These are phyloP conservation scores for Pipra filicauda DNA, from an alignment of 2,113 vertebrate species.

Conservation along the genomic window DNA sequence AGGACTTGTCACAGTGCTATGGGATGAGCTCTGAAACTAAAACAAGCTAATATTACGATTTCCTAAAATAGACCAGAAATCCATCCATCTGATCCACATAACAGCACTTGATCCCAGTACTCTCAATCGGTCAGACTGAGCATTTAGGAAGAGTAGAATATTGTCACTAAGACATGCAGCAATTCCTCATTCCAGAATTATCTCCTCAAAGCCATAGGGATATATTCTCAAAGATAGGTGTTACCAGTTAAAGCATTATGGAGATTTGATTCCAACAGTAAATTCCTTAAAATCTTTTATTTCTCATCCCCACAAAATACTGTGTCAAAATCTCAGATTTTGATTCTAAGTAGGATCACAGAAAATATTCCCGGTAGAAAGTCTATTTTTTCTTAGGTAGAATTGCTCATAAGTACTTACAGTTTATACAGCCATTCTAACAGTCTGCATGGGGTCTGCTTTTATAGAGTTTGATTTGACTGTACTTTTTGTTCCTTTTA, in stretches of 20 bases:
- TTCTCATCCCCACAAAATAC: not conserved
- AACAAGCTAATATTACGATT: not conserved
- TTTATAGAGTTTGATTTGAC: slow-evolving; percentile 60
- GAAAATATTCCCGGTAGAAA: not conserved
- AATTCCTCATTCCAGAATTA: not conserved
- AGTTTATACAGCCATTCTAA: slow-evolving; percentile 48
- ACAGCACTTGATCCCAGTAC: not conserved
- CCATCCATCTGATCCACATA: not conserved
- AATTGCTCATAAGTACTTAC: slow-evolving; percentile 36
- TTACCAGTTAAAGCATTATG: not conserved
- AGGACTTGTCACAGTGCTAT: not conserved
- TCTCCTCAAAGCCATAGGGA: not conserved
- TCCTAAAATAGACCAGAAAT: not conserved
- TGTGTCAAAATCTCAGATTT: not conserved
- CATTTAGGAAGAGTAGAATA: not conserved
- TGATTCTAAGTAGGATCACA: not conserved
- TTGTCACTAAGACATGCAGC: not conserved
- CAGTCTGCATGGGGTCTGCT: slow-evolving; percentile 39
- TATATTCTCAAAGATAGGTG: not conserved
- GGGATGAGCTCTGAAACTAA: not conserved
- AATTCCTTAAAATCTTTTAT: not conserved
- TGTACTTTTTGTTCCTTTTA: slow-evolving; percentile 68
- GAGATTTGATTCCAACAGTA: not conserved
- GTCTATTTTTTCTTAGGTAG: not conserved
- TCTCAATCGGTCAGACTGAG: not conserved